Percentiles rank a stretch among this genome's conserved stretches.
These are phyloP conservation scores for Enteromius trimaculatus DNA, from an alignment of 2,797 vertebrate genomes.

Conservation along the genomic window DNA sequence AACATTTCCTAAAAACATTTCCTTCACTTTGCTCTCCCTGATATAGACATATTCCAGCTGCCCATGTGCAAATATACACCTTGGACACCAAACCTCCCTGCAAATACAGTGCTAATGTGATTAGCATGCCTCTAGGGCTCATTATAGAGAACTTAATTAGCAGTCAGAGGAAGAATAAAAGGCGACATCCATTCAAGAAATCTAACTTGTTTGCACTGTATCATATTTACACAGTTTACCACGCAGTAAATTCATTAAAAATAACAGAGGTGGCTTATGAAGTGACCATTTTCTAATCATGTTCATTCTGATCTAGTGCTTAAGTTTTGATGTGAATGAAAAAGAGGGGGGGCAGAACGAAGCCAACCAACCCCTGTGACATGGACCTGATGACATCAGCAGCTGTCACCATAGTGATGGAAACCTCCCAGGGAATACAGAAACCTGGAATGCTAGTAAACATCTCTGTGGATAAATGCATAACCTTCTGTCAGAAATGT, in stretches of 20 bases:
- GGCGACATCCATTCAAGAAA: conserved; percentile 25
- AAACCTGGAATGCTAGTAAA: conserved; percentile 44
- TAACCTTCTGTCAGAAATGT: background rate
- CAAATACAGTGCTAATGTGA: conserved; percentile 61
- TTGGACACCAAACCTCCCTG: conserved; percentile 36
- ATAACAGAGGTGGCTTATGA: conserved; percentile 26
- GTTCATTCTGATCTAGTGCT: background rate
- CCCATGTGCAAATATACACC: conserved; percentile 55
- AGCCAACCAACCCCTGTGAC: conserved; percentile 50
- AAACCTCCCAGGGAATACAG: conserved; percentile 60
- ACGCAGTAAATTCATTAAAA: conserved; percentile 18
- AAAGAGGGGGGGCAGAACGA: background rate
- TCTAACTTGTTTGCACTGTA: conserved; percentile 28
- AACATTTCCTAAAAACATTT: conserved; percentile 68
- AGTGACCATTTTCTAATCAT: conserved; percentile 20
- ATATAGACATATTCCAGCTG: conserved; percentile 63
- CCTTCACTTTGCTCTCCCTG: conserved; percentile 66
- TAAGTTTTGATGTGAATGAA: background rate
- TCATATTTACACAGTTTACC: conserved; percentile 42
- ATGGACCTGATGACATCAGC: conserved; percentile 59
- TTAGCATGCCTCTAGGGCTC: conserved; percentile 61
- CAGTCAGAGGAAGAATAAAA: conserved; percentile 39
- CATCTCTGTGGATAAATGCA: conserved; percentile 48
- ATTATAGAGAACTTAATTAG: conserved; percentile 60
- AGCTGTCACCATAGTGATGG: conserved; percentile 65